These are phyloP conservation scores for Caenorhabditis macrosperma DNA, from an alignment of 2,888 invertebrate genomes.

Conservation along the genomic window DNA sequence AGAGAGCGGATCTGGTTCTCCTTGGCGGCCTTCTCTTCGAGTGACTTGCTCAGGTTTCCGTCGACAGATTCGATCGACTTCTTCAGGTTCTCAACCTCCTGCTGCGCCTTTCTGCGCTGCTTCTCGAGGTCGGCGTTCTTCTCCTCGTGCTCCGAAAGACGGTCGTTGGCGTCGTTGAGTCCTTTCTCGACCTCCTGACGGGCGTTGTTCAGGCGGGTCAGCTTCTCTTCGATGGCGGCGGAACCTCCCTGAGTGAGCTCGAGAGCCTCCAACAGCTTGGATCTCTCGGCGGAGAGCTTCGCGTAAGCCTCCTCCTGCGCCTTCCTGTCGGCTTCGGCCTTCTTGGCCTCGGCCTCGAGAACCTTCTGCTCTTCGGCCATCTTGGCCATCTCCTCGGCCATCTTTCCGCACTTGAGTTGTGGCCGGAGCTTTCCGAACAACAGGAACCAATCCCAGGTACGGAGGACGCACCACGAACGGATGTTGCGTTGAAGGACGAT, in stretches of 20 bases:
- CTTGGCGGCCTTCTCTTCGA: slow-evolving; percentile 78
- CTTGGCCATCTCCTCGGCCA: slow-evolving; percentile 78
- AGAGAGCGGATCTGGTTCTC: slow-evolving; percentile 77
- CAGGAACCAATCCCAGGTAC: slow-evolving; percentile 85
- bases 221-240: slow-evolving; percentile 74
- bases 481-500: slow-evolving; percentile 77
- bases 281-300: slow-evolving; percentile 82
- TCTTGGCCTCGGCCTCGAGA: slow-evolving; percentile 95
- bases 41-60: slow-evolving; percentile 73
- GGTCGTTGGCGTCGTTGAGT: slow-evolving; percentile 94
- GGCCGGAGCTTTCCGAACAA: slow-evolving; percentile 78
- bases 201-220: slow-evolving; percentile 73
- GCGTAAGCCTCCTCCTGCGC: slow-evolving; percentile 99
- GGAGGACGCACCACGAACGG: slow-evolving; percentile 76
- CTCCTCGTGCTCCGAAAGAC: slow-evolving; percentile 87
- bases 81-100: slow-evolving; percentile 76
- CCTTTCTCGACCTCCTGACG: slow-evolving; percentile 88
- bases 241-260: slow-evolving; percentile 75
- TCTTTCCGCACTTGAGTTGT: slow-evolving; percentile 78
- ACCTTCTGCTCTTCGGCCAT: slow-evolving; percentile 80
- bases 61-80: slow-evolving; percentile 78
- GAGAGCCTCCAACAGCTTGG: slow-evolving; percentile 84
- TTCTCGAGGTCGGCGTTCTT: slow-evolving; percentile 75
- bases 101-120: slow-evolving; percentile 73
- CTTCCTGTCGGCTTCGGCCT: slow-evolving; percentile 98